Evolutionary conservation across 2,113 vertebrate genomes (phyloP).

Genomic region (Todiramphus saurophagus): DNA sequence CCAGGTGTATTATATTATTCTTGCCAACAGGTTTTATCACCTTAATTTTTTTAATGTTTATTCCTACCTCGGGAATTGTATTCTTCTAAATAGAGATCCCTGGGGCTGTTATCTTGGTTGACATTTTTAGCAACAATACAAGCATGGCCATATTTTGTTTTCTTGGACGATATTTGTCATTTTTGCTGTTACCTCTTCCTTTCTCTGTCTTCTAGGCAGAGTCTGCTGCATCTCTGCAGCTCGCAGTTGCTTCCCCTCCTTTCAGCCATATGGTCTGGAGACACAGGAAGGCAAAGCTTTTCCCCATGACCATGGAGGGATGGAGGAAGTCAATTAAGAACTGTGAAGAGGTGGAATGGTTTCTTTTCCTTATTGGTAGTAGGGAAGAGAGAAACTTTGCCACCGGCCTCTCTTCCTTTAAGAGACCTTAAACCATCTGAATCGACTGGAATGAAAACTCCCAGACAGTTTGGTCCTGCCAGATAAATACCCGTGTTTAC

Average conservation of each 20-base stretch:
- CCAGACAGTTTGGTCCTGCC: background rate
- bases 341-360: background rate
- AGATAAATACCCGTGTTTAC: background rate
- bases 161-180: background rate
- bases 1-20: background rate
- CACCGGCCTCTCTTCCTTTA: background rate
- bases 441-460: background rate
- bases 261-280: background rate
- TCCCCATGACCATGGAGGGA: background rate
- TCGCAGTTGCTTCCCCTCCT: background rate
- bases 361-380: background rate
- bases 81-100: background rate
- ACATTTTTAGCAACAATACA: background rate
- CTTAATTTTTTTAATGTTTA: constrained; percentile 12
- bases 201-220: background rate
- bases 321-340: background rate
- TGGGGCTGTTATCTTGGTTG: background rate
- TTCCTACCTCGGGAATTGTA: background rate
- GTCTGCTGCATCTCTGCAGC: background rate
- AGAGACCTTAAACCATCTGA: background rate
- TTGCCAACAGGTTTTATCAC: background rate
- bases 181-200: background rate
- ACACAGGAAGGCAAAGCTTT: background rate
- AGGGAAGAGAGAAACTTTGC: background rate
- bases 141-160: background rate